Evolutionary conservation across 2,113 vertebrate genomes (phyloP).

Genomic region (Oreochromis tanganicae): DNA sequence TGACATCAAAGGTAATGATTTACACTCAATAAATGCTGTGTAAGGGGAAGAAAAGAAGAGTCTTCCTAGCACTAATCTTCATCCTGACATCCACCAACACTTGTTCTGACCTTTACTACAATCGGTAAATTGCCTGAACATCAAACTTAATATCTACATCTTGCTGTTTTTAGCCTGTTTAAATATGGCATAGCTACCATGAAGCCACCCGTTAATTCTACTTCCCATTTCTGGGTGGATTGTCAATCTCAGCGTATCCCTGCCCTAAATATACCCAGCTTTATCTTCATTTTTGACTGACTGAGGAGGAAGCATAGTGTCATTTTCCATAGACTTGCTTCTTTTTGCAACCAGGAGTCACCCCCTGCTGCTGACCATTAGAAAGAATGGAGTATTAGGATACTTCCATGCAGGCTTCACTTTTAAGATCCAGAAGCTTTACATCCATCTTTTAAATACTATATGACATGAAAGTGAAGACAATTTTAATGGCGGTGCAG

Average conservation of each 20-base stretch:
- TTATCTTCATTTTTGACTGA: background rate
- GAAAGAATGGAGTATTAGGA: background rate
- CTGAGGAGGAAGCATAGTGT: background rate
- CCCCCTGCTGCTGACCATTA: background rate
- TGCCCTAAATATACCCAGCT: background rate
- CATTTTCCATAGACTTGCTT: background rate
- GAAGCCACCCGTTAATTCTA: background rate
- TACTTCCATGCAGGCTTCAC: background rate
- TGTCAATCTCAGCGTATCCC: background rate
- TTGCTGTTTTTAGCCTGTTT: background rate
- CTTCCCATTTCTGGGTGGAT: background rate
- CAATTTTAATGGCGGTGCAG: background rate
- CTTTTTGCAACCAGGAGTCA: background rate
- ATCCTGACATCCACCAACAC: background rate
- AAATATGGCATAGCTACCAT: background rate
- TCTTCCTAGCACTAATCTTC: background rate
- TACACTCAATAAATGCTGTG: background rate
- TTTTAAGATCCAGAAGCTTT: background rate
- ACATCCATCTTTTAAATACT: background rate
- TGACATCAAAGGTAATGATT: fast-evolving
- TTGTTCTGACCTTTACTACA: background rate
- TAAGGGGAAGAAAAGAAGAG: fast-evolving
- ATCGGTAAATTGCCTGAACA: background rate
- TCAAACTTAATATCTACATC: background rate
- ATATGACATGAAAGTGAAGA: background rate